Evolutionary conservation across 1,140 invertebrate species (phyloP).

Genomic region (Apolygus lucorum): DNA sequence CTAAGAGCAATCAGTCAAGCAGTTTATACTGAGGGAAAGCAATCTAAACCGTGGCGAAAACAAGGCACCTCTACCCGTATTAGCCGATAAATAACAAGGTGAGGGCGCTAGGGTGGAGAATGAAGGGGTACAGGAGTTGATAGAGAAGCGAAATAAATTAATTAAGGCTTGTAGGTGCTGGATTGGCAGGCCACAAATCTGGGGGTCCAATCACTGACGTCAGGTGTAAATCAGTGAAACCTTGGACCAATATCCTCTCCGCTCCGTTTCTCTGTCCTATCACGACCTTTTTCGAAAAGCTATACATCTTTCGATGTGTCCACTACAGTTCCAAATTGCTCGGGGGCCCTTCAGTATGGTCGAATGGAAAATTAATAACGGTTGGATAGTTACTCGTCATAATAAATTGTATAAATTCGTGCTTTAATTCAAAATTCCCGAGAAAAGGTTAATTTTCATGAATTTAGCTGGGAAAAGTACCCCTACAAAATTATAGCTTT

Average conservation of each 20-base stretch:
- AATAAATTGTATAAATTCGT: too few relatives aligned
- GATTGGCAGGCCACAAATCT: conserved; percentile 16
- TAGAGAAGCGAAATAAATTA: conserved; percentile 11
- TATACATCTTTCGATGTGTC: not conserved
- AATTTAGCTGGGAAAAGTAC: too few relatives aligned
- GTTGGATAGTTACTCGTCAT: too few relatives aligned
- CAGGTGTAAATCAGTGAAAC: conserved; percentile 15
- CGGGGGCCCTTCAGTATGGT: too few relatives aligned
- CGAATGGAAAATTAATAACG: too few relatives aligned
- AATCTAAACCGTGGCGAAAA: not conserved
- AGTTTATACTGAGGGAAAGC: conserved; percentile 6
- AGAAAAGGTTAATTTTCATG: too few relatives aligned
- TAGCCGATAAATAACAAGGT: conserved; percentile 10
- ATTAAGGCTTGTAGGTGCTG: conserved; percentile 8
- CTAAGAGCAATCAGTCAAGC: conserved; percentile 3
- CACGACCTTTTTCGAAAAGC: not conserved
- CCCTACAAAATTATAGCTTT: too few relatives aligned
- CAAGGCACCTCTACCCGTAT: not conserved
- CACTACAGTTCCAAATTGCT: not conserved
- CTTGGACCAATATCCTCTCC: not conserved
- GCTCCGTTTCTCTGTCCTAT: not conserved
- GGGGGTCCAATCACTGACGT: conserved; percentile 9
- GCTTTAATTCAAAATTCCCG: too few relatives aligned
- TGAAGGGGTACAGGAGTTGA: not conserved
- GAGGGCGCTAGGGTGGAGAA: not conserved